These are phyloP conservation scores for Pygocentrus nattereri DNA, from an alignment of 2,797 vertebrate genomes.

Conservation along the genomic window DNA sequence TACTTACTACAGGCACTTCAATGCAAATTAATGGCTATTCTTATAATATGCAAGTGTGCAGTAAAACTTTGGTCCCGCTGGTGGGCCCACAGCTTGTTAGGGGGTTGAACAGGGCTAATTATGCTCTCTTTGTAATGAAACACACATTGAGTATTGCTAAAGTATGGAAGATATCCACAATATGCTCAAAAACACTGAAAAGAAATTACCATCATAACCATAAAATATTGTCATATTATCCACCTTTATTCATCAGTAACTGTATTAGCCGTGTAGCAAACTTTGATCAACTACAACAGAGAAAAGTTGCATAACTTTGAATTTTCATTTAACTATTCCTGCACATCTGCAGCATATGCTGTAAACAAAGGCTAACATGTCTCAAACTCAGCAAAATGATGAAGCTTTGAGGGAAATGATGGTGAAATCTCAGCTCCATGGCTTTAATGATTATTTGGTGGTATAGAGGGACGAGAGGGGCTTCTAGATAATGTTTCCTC, in stretches of 20 bases:
- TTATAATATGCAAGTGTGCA: too few relatives aligned
- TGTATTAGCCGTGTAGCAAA: neutral
- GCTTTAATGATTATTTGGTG: constrained; percentile 48
- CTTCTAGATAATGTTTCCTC: constrained; percentile 66
- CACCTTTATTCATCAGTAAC: neutral
- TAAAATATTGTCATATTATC: too few relatives aligned
- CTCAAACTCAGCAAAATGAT: neutral
- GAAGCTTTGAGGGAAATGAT: neutral
- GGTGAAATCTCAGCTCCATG: constrained; percentile 23
- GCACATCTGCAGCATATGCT: neutral
- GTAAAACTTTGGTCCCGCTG: too few relatives aligned
- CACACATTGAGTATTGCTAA: too few relatives aligned
- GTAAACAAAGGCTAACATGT: neutral
- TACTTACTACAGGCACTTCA: too few relatives aligned
- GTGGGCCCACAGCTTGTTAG: too few relatives aligned
- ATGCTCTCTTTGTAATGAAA: too few relatives aligned
- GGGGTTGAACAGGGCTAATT: too few relatives aligned
- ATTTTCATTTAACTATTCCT: neutral
- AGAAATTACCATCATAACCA: too few relatives aligned
- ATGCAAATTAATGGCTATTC: too few relatives aligned
- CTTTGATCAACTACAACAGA: neutral
- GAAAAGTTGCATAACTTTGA: neutral
- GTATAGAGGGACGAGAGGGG: constrained; percentile 26
- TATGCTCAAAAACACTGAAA: too few relatives aligned
- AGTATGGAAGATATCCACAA: too few relatives aligned